These are phyloP conservation scores for Holotrichia oblita DNA, from an alignment of 1,140 invertebrate genomes.

Conservation along the genomic window DNA sequence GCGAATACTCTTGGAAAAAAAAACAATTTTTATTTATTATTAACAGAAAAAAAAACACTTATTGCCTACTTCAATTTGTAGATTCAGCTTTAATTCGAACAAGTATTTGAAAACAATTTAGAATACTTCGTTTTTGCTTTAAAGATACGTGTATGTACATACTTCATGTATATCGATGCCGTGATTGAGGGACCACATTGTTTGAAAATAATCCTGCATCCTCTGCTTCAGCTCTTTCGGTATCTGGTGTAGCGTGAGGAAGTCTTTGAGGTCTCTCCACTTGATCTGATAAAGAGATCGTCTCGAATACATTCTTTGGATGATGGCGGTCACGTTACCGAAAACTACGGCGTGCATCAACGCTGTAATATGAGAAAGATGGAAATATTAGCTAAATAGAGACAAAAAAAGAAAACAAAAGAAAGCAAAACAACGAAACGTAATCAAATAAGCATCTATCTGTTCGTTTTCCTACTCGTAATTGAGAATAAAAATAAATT, in stretches of 20 bases:
- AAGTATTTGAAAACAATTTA: not conserved
- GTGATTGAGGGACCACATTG: constrained; percentile 98
- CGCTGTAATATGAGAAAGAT: constrained; percentile 66
- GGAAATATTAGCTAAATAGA: not conserved
- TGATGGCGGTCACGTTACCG: constrained; percentile 99
- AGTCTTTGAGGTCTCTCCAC: constrained; percentile 96
- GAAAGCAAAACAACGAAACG: not conserved
- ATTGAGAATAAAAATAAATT: not conserved
- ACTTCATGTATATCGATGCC: constrained; percentile 98
- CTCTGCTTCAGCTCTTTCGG: constrained; percentile 95
- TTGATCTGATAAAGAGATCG: constrained; percentile 96
- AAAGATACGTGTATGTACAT: constrained; percentile 51
- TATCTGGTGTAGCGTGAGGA: constrained; percentile 93
- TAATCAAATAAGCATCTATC: not conserved
- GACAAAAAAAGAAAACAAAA: not conserved
- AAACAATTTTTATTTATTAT: too few relatives aligned
- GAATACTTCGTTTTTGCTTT: not conserved
- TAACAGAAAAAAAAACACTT: too few relatives aligned
- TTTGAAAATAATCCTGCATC: constrained; percentile 99
- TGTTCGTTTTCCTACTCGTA: not conserved
- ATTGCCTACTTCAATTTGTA: not conserved
- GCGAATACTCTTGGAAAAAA: too few relatives aligned
- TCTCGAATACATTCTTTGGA: constrained; percentile 97
- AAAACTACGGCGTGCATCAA: constrained; percentile 99
- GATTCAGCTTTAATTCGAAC: not conserved